Conservation (phyloP, 2,113 vertebrate genomes). For the Sarotherodon lohbergeri region DNA sequence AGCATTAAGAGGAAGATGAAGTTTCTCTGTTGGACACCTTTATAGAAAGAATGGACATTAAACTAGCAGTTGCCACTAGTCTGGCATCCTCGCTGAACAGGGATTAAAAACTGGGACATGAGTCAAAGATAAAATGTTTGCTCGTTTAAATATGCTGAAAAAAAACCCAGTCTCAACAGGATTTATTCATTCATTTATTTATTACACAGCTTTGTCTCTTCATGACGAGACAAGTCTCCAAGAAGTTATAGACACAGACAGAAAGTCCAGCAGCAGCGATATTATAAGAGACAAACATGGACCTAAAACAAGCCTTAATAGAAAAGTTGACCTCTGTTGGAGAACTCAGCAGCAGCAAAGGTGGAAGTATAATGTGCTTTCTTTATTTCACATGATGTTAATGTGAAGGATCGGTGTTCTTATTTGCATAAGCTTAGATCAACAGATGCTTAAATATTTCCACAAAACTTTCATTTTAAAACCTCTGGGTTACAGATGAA, state of each 20-base stretch:
- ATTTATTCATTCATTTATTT: background rate
- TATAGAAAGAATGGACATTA: background rate
- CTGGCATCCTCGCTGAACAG: accelerated
- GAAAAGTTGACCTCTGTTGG: background rate
- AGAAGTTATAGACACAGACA: background rate
- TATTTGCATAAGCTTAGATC: background rate
- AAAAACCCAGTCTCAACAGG: accelerated
- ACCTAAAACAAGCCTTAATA: background rate
- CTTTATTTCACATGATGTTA: background rate
- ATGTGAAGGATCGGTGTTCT: background rate
- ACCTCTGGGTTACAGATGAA: background rate
- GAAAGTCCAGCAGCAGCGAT: background rate
- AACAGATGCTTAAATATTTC: background rate
- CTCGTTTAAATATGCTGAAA: accelerated
- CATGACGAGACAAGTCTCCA: background rate
- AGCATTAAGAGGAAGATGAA: accelerated
- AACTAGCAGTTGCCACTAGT: background rate
- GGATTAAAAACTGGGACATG: background rate
- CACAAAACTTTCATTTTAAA: background rate
- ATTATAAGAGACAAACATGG: background rate
- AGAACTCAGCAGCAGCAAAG: background rate
- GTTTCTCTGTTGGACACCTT: background rate
- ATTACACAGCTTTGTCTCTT: background rate
- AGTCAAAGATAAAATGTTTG: background rate
- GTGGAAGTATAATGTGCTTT: background rate